Conservation (phyloP, 2,797 vertebrate genomes). For the Nannoperca australis region DNA sequence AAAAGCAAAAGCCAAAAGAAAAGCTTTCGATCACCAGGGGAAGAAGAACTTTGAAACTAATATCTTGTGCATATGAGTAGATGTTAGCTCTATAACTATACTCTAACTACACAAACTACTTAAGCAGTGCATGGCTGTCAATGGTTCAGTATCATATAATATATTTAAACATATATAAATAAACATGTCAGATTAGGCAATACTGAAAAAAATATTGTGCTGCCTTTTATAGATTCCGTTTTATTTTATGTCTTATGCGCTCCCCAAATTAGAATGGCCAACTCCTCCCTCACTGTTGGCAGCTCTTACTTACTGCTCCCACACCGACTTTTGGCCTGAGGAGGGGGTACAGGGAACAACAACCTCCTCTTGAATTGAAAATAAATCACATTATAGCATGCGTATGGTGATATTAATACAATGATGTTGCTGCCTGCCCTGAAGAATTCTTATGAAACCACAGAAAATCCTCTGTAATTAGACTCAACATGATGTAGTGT, state of each 20-base stretch:
- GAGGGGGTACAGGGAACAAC: not conserved
- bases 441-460: not conserved
- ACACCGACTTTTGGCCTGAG: not conserved
- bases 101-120: not conserved
- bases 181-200: not conserved
- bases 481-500: constrained; percentile 17
- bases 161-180: too few species aligned
- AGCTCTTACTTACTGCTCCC: not conserved
- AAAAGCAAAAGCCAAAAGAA: not conserved
- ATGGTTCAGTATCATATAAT: too few species aligned
- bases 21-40: not conserved
- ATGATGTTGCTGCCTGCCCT: not conserved
- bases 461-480: constrained; percentile 21
- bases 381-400: not conserved
- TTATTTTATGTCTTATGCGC: too few species aligned
- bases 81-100: not conserved
- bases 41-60: not conserved
- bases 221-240: not conserved
- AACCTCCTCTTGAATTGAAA: constrained; percentile 14
- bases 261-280: not conserved
- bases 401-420: constrained; percentile 8
- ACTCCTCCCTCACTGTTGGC: not conserved
- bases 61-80: not conserved
- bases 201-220: not conserved
- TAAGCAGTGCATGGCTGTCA: not conserved